Base-by-base conservation (phyloP, 2,888 invertebrate genomes). In the Machimus atricapillus region DNA sequence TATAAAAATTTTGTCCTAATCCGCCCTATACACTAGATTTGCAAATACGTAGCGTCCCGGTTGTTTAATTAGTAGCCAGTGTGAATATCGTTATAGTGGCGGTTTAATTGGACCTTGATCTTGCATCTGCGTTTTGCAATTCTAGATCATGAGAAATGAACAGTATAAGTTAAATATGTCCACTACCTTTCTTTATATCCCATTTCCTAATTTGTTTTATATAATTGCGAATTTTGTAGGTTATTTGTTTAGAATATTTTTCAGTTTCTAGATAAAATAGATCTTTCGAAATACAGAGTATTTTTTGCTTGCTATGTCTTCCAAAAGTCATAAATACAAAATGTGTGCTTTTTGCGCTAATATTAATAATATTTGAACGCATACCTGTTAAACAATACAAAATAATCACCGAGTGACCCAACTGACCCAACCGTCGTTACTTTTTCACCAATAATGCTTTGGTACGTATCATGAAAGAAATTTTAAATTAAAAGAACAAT, bases 391-490 rank as follows among this genome's bases (percentile, higher is more conserved):
- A 85, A 82, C 82, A 85, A 74, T 74, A 85, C 43, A 73, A 85
- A 85, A 46, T 27, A 74, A 66, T 12, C 73, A 74, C 73, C 73
- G 37, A 74, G 74, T 74, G 66, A 74, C 85, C 85, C 85, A 46
- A 85, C 46, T 74, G 85, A 74, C 74, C 43, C 74, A 66, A 85
- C 43, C 73, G 85, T 85, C 85, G 74, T 85, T 74, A 31, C 16
- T 5, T 46, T 74, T 46, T n/a, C 74, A 27, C 85, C 74, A 73
- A 85, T 66, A 73, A 58, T 37, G 19, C 37, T 82, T 82, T 82
- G 85, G 85, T 85, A 85, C 85, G 85, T 85, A 85, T 85, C 40
- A 73, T 73, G 19, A 76, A 19, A 73, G 58, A 40, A 66, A 83
- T 52, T 52, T 81, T 82, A 66, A 66, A 27, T 82, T 58, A 85